These are phyloP conservation scores for Charina bottae DNA, from an alignment of 2,113 vertebrate species.

Conservation along the genomic window DNA sequence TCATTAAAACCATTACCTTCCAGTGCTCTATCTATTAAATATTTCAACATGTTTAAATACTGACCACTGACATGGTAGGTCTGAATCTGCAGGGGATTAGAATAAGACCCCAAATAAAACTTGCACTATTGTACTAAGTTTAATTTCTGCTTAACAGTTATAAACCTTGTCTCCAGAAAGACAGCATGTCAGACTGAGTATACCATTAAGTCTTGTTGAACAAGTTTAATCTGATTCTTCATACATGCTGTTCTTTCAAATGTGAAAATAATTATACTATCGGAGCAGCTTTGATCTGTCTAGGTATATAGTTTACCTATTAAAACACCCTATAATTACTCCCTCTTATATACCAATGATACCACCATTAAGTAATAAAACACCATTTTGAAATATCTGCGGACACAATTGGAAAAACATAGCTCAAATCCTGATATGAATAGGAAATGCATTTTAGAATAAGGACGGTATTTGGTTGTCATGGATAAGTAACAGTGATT, in stretches of 20 bases:
- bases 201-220: background rate
- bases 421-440: slow-evolving; percentile 1
- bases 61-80: background rate
- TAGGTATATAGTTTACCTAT: slow-evolving; percentile 9
- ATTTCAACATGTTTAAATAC: background rate
- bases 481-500: slow-evolving; percentile 8
- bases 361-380: slow-evolving; percentile 14
- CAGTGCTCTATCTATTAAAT: background rate
- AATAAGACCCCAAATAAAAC: background rate
- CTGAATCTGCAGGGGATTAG: background rate
- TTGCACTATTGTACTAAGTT: background rate
- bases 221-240: background rate
- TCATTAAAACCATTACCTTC: background rate
- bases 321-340: slow-evolving; percentile 19
- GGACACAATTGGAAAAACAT: background rate
- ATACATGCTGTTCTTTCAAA: background rate
- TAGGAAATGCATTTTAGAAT: background rate
- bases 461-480: slow-evolving; percentile 9
- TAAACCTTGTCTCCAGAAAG: background rate
- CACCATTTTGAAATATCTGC: background rate
- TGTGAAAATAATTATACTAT: slow-evolving; percentile 5
- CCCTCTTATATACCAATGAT: background rate
- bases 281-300: background rate
- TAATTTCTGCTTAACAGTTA: background rate
- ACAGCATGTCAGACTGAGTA: background rate